Percentiles rank a stretch among this genome's conserved stretches.
phyloP scores from a whole-genome alignment of 2,888 invertebrate genomes.

The Periphyllus acericola region DNA sequence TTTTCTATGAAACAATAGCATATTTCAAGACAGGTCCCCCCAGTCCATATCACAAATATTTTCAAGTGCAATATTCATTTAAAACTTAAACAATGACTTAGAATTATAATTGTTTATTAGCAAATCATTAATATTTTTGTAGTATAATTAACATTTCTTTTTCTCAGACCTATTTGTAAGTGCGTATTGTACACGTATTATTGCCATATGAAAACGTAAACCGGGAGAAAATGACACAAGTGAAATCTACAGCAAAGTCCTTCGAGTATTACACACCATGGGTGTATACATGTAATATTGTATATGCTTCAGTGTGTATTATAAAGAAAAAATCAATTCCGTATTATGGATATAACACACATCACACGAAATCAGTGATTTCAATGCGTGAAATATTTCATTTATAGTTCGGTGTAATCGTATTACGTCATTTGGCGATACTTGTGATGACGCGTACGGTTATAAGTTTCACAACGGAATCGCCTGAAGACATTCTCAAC shows the following conservation, averaged over 20 bases:
- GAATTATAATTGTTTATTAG: too few relatives aligned
- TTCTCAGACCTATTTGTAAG: too few relatives aligned
- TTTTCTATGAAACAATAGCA: too few relatives aligned
- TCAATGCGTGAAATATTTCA: background rate
- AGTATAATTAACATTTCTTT: too few relatives aligned
- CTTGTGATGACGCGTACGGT: background rate
- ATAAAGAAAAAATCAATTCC: background rate
- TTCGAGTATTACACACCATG: background rate
- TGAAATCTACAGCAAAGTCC: background rate
- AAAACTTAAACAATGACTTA: too few relatives aligned
- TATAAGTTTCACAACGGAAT: background rate
- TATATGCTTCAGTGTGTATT: background rate
- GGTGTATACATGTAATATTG: background rate
- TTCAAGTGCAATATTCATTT: too few relatives aligned
- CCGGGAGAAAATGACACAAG: background rate
- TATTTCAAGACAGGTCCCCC: too few relatives aligned
- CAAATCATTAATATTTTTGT: too few relatives aligned
- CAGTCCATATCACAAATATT: too few relatives aligned
- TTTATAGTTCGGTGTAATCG: background rate
- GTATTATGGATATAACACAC: background rate
- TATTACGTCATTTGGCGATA: background rate
- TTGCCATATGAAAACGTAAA: background rate
- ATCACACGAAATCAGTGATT: background rate
- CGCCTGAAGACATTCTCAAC: background rate
- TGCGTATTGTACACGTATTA: background rate